Percentiles rank a stretch among this genome's conserved stretches.
Conservation (phyloP, 2,888 invertebrate genomes). For the Aromia moschata region DNA sequence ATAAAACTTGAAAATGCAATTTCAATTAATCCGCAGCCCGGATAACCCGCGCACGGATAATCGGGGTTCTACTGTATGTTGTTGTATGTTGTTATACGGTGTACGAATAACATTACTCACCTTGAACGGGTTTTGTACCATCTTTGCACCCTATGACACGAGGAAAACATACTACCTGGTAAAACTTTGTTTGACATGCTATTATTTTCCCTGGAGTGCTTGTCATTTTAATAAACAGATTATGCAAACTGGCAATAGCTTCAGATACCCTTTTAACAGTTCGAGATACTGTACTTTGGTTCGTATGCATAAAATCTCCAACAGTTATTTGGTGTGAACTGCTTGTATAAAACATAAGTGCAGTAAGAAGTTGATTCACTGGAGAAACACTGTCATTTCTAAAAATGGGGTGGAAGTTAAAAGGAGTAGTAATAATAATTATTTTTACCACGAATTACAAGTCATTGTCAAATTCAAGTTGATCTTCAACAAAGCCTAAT, state of each 20-base stretch:
- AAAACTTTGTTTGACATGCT: background rate
- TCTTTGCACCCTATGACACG: conserved; percentile 3
- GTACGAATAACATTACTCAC: background rate
- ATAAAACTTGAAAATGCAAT: too few relatives aligned
- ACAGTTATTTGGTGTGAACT: conserved; percentile 4
- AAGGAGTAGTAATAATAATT: background rate
- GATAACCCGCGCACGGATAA: too few relatives aligned
- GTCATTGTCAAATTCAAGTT: conserved; percentile 14
- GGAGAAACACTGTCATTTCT: conserved; percentile 19
- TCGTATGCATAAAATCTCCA: conserved; percentile 15
- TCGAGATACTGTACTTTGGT: conserved; percentile 20
- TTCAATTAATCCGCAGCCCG: too few relatives aligned
- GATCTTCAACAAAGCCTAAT: conserved; percentile 5
- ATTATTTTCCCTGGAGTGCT: background rate
- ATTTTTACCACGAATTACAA: conserved; percentile 6
- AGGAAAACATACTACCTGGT: too few relatives aligned
- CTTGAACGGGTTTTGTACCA: conserved; percentile 6
- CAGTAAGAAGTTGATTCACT: conserved; percentile 23
- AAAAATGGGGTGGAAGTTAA: too few relatives aligned
- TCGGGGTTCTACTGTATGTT: too few relatives aligned
- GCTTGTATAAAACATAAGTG: conserved; percentile 20
- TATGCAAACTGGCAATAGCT: conserved; percentile 6
- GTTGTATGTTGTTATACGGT: background rate
- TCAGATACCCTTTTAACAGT: conserved; percentile 8
- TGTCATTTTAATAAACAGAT: background rate